Evolutionary conservation across 2,888 invertebrate genomes (phyloP).

Genomic region (Odontothrips loti): DNA sequence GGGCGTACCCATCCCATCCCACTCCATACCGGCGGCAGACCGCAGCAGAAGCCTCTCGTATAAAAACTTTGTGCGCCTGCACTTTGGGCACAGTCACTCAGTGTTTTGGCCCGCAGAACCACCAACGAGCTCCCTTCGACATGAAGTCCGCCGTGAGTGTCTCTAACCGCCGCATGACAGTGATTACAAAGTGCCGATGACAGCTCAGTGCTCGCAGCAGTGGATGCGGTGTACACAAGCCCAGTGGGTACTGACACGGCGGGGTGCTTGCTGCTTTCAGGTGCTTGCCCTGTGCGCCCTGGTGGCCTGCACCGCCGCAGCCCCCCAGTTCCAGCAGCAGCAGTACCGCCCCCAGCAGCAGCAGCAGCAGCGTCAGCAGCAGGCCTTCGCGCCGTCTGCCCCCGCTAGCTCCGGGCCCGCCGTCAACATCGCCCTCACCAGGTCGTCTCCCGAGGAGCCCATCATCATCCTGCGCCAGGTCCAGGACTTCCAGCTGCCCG

Average conservation of each 20-base stretch:
- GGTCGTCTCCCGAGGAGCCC: not conserved
- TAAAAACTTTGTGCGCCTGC: constrained; percentile 17
- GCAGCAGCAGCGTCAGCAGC: not conserved
- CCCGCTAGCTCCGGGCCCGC: not conserved
- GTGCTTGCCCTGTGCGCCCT: not conserved
- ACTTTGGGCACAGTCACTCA: constrained; percentile 13
- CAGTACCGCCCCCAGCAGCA: not conserved
- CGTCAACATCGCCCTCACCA: constrained; percentile 13
- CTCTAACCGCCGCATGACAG: not conserved
- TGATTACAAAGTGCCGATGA: not conserved
- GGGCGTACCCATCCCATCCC: not conserved
- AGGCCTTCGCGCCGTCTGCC: not conserved
- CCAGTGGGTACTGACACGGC: not conserved
- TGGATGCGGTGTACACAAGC: not conserved
- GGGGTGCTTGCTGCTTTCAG: not conserved
- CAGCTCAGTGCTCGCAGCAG: not conserved
- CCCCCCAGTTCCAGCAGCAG: not conserved
- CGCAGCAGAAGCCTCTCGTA: not conserved
- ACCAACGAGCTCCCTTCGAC: not conserved
- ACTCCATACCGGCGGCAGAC: not conserved
- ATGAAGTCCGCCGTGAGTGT: not conserved
- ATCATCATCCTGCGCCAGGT: constrained; percentile 6
- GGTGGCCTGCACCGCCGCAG: not conserved
- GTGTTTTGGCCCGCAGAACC: not conserved
- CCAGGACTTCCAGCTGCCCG: constrained; percentile 7